These are phyloP conservation scores for Adelphocoris suturalis DNA, from an alignment of 2,888 invertebrate species.

Conservation along the genomic window DNA sequence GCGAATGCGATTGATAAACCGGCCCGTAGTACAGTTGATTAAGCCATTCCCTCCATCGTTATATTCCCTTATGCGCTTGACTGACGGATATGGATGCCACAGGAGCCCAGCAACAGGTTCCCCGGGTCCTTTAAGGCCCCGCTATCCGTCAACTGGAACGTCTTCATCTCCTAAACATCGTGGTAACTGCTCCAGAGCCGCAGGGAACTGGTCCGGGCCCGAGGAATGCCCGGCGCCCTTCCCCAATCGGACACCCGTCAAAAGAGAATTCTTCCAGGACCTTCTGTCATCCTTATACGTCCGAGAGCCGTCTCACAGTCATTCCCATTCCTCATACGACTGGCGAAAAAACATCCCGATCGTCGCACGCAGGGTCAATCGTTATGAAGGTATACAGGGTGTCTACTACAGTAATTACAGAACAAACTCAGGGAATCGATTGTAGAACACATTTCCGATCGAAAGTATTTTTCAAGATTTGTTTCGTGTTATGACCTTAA, in stretches of 20 bases:
- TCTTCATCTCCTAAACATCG: slow-evolving; percentile 30
- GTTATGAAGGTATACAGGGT: no score
- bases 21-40: neutral
- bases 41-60: neutral
- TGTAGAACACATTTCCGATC: no score
- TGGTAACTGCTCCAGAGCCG: neutral
- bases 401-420: no score
- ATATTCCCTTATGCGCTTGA: neutral
- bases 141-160: slow-evolving; percentile 19
- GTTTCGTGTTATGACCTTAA: no score
- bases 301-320: neutral
- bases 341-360: neutral
- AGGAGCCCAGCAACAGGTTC: slow-evolving; percentile 19
- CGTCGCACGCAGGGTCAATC: neutral
- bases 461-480: no score
- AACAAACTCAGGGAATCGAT: no score
- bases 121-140: slow-evolving; percentile 22
- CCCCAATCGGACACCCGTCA: neutral
- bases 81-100: neutral
- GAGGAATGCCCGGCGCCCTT: slow-evolving; percentile 1
- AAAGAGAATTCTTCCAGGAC: neutral
- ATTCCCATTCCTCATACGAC: neutral
- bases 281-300: slow-evolving; percentile 16
- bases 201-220: neutral
- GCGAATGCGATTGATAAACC: no score